Base-by-base conservation (phyloP, 2,888 invertebrate species). In the Hydriomena furcata region DNA sequence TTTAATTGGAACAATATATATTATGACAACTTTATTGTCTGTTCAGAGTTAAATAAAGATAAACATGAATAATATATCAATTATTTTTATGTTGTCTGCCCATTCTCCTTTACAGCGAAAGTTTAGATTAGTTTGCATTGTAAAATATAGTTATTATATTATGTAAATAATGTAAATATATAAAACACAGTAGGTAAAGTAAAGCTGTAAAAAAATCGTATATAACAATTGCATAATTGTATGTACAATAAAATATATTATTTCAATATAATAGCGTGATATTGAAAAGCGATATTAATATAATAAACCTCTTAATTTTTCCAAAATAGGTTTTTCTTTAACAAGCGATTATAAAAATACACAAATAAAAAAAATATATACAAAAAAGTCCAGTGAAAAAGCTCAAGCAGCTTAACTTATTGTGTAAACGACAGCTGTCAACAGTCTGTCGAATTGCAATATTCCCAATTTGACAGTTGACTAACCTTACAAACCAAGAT, bases 401-500 rank as follows among this genome's bases (percentile, higher is more conserved):
- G 46, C 51, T 40, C 20, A 27, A 37, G 23, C 11, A 46, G 31
- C 38, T 38, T 34, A 23, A 13, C n/a, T 25, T 17, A 50, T 46
- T 54, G 31, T 50, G 36, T 23, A 47, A 52, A 50, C 64, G 59
- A 64, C 70, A 73, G 60, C 70, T 68, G 71, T 71, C 72, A 71
- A 34, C 24, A 40, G 31, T 2, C 40, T 45, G 41, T 43, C 54
- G 50, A 52, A 31, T 42, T 47, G 47, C 68, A 63, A 61, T 69
- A 5, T 68, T 73, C 76, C 74, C 76, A 75, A 35, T 67, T 27
- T 76, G 76, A 79, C 76, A 76, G 69, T 68, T 62, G 72, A 88
- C 88, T 87, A 79, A 88, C 88, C 89, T 89, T 76, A 74, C 73
- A 73, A 58, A 66, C 75, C 77, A 84, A 83, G 85, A 82, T 82